Conservation (phyloP, 2,113 vertebrate species). For the Anguilla rostrata region DNA sequence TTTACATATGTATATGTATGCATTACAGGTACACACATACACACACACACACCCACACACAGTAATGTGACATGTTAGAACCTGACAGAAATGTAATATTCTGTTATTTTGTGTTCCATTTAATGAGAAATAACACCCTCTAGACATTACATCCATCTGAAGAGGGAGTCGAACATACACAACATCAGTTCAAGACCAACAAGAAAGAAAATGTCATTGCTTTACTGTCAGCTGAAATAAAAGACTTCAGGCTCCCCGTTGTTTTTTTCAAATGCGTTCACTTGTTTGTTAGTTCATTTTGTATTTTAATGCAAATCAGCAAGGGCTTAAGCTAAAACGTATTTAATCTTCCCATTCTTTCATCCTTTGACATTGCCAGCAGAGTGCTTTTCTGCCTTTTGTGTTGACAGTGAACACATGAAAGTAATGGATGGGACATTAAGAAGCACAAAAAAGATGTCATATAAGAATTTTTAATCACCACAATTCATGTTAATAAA, state of each 20-base stretch:
- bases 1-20: too few relatives aligned
- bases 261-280: constrained; percentile 23
- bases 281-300: constrained; percentile 26
- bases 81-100: background rate
- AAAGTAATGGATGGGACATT: constrained; percentile 1
- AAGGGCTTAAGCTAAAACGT: constrained; percentile 1
- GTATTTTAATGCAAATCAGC: constrained; percentile 38
- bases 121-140: background rate
- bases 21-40: too few relatives aligned
- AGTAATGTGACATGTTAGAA: too few relatives aligned
- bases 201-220: background rate
- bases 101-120: background rate
- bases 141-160: background rate
- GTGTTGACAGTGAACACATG: background rate
- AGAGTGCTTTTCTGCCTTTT: background rate
- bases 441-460: background rate
- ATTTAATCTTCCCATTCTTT: constrained; percentile 3
- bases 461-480: background rate
- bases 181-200: background rate
- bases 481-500: background rate
- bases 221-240: background rate
- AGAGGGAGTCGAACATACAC: background rate
- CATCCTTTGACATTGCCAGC: background rate
- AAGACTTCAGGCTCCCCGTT: background rate
- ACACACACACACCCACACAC: too few relatives aligned